Evolutionary conservation across 1,140 invertebrate species (phyloP).

Genomic region (Yoshiicerus persimilis): DNA sequence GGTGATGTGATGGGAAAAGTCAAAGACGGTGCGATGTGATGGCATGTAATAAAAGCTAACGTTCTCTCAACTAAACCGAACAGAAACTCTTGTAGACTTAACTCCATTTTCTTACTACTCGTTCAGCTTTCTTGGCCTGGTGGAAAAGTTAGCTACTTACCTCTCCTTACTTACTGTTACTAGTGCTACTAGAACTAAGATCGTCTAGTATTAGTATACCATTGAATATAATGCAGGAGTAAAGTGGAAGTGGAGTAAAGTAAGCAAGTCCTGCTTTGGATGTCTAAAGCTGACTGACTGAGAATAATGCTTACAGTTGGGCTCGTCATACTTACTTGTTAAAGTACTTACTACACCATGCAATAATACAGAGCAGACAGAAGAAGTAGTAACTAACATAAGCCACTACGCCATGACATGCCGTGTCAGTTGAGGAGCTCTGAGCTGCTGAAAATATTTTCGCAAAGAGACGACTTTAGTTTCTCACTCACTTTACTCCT

Average conservation of each 20-base stretch:
- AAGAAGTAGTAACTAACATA: not conserved
- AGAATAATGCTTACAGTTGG: not conserved
- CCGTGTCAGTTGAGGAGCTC: not conserved
- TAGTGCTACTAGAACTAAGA: not conserved
- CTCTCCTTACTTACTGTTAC: not conserved
- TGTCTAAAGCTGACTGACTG: not conserved
- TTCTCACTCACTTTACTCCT: not conserved
- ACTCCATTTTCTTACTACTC: not conserved
- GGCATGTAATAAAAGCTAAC: constrained; percentile 17
- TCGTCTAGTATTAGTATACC: not conserved
- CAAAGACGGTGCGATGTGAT: constrained; percentile 10
- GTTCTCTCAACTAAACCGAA: not conserved
- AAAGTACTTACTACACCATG: not conserved
- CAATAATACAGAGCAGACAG: not conserved
- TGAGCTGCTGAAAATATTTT: constrained; percentile 2
- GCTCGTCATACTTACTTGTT: not conserved
- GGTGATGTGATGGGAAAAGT: constrained; percentile 8
- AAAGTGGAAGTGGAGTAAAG: not conserved
- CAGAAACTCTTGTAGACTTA: constrained; percentile 4
- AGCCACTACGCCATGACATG: not conserved
- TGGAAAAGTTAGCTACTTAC: not conserved
- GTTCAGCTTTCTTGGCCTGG: not conserved
- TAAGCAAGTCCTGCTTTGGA: not conserved
- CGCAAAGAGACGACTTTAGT: not conserved
- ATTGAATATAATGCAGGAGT: not conserved